Base-by-base conservation (phyloP, 2,888 invertebrate genomes). In the Copidosoma aretas region DNA sequence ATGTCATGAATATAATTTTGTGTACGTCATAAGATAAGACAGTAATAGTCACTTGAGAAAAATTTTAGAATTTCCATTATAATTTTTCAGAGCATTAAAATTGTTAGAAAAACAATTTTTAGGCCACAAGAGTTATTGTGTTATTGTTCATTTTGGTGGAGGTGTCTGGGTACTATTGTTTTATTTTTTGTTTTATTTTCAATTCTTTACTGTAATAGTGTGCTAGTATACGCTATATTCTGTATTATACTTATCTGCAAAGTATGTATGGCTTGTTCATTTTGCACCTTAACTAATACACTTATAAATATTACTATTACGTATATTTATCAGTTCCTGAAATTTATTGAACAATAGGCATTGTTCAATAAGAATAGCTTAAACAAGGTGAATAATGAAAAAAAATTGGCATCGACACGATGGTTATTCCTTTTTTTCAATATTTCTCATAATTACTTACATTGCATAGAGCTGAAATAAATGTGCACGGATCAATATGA, bases 91-190 rank as follows among this genome's bases (percentile, higher is more conserved):
- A 32, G 32, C 32, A 32, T 32, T 32, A 12, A 73, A 76, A 77
- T 79, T 81, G 83, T 83, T 83, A 83, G 83, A 83, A 83, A 83
- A 83, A 83, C 83, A 83, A 83, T 83, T 82, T 81, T 82, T 81
- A 78, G 72, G 67, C 67, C 52, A 54, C 17, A 46, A 46, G 12
- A 59, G 73, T 68, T 71, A 69, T 32, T 32, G 32, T 32, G 32
- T 32, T 32, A 32, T 32, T 32, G 32, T 8, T 70, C 68, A 32
- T 59, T 52, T 65, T 73, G 81, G 80, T 81, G 80, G 75, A 79
- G 79, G 78, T 78, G 72, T 68, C 74, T 74, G 75, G 76, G 76
- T 5, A 19, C 52, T 52, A 19, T 22, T 52, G 1, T 19, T 52
- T 52, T 52, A 12, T 52, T 52, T 49, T 49, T 49, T 49, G 74